Percentiles rank a stretch among this genome's conserved stretches.
These are phyloP conservation scores for Brachypterus glaber DNA, from an alignment of 2,888 invertebrate species.

Conservation along the genomic window DNA sequence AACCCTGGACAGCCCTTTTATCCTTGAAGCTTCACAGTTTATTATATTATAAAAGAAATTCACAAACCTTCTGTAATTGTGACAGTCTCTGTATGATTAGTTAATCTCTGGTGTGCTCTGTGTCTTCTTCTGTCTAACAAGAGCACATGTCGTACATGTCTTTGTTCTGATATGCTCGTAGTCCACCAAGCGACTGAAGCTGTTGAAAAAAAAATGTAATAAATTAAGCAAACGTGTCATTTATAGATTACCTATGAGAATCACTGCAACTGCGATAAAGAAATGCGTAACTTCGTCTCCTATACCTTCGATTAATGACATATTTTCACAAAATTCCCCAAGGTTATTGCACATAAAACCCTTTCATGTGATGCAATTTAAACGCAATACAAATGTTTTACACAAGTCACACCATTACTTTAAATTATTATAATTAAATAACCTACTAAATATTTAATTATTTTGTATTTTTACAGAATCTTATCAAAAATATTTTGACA, in stretches of 20 bases:
- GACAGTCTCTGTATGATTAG: constrained; percentile 35
- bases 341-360: too few species aligned
- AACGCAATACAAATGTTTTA: too few species aligned
- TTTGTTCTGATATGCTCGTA: constrained; percentile 51
- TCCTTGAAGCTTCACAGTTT: too few species aligned
- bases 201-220: constrained; percentile 24
- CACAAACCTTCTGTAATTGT: constrained; percentile 36
- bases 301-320: constrained; percentile 72
- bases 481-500: too few species aligned
- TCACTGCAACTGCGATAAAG: constrained; percentile 50
- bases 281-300: constrained; percentile 76
- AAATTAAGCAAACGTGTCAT: not conserved
- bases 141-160: constrained; percentile 57
- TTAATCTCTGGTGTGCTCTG: constrained; percentile 35
- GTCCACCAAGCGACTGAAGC: constrained; percentile 67
- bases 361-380: too few species aligned
- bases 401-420: too few species aligned
- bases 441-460: too few species aligned
- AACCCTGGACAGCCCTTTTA: too few species aligned
- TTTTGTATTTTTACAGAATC: too few species aligned
- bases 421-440: too few species aligned
- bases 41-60: too few species aligned
- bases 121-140: constrained; percentile 49
- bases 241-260: constrained; percentile 36
- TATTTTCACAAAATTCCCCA: constrained; percentile 36